phyloP scores from a whole-genome alignment of 1,140 invertebrate genomes.

The Drosophila takahashii region DNA sequence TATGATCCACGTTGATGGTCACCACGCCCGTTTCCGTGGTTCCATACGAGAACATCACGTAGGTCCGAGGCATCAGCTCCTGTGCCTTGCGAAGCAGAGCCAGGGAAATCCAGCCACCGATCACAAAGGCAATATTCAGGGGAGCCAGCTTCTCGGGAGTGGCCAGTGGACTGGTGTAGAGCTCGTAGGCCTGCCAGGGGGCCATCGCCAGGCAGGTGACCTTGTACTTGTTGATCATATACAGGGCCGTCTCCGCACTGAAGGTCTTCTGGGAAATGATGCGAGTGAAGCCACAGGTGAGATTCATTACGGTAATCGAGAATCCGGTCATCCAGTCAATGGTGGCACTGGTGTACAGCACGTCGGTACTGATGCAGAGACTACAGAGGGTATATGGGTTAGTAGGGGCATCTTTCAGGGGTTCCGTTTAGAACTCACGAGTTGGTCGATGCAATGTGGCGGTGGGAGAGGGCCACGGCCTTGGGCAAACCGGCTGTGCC shows the following conservation, averaged over 20 bases:
- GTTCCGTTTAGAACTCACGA: conserved; percentile 11
- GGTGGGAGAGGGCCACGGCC: conserved; percentile 88
- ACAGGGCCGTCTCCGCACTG: conserved; percentile 16
- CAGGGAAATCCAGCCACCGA: conserved; percentile 44
- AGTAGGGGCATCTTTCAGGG: background rate
- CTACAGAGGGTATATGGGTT: conserved; percentile 14
- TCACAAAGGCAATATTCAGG: conserved; percentile 29
- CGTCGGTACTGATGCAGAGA: conserved; percentile 42
- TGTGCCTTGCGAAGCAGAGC: conserved; percentile 38
- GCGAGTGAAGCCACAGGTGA: conserved; percentile 36
- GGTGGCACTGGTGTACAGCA: conserved; percentile 49
- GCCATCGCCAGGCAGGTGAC: conserved; percentile 36
- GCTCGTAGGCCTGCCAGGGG: conserved; percentile 62
- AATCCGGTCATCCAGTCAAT: conserved; percentile 61
- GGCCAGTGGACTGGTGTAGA: conserved; percentile 50
- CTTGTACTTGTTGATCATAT: conserved; percentile 41
- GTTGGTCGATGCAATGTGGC: conserved; percentile 21
- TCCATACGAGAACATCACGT: conserved; percentile 57
- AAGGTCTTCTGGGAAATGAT: conserved; percentile 44
- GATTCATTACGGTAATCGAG: conserved; percentile 38
- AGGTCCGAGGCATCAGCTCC: conserved; percentile 17
- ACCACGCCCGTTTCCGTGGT: conserved; percentile 55
- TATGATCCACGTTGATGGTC: conserved; percentile 34
- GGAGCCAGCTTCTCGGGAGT: conserved; percentile 20
- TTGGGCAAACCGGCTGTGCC: conserved; percentile 92